Conservation (phyloP, 2,888 invertebrate genomes). For the Lydus trimaculatus region DNA sequence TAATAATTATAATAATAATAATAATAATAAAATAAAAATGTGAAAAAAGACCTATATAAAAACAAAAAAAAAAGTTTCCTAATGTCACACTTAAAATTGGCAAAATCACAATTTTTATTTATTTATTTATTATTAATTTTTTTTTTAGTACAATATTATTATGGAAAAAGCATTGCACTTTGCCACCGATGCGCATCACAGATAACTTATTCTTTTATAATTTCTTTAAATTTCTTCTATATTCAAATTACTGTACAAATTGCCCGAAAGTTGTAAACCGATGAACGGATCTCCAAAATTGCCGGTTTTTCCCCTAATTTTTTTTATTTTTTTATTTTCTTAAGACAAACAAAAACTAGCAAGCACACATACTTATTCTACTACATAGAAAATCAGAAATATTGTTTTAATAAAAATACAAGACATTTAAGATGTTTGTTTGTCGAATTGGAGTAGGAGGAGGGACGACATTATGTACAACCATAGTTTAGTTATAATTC, state of each 20-base stretch:
- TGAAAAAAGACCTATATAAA: constrained; percentile 55
- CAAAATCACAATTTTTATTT: constrained; percentile 57
- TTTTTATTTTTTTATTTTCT: neutral
- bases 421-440: constrained; percentile 28
- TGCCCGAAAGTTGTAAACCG: constrained; percentile 42
- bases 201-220: constrained; percentile 49
- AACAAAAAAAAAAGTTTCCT: constrained; percentile 46
- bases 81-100: constrained; percentile 56
- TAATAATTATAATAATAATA: constrained; percentile 36
- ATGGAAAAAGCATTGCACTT: constrained; percentile 58
- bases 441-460: neutral
- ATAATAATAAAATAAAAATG: constrained; percentile 51
- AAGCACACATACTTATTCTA: constrained; percentile 49
- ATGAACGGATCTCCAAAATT: constrained; percentile 29
- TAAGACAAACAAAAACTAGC: constrained; percentile 21
- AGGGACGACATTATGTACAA: constrained; percentile 42
- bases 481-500: constrained; percentile 22
- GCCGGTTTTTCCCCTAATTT: constrained; percentile 35
- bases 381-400: constrained; percentile 45
- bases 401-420: constrained; percentile 45
- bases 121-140: neutral
- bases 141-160: constrained; percentile 30
- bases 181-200: constrained; percentile 59
- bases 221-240: neutral
- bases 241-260: constrained; percentile 43